Evolutionary conservation across 2,113 vertebrate genomes (phyloP), one percentile per base, ranked within the genome.

Genomic region (Ammodytes dubius): DNA sequence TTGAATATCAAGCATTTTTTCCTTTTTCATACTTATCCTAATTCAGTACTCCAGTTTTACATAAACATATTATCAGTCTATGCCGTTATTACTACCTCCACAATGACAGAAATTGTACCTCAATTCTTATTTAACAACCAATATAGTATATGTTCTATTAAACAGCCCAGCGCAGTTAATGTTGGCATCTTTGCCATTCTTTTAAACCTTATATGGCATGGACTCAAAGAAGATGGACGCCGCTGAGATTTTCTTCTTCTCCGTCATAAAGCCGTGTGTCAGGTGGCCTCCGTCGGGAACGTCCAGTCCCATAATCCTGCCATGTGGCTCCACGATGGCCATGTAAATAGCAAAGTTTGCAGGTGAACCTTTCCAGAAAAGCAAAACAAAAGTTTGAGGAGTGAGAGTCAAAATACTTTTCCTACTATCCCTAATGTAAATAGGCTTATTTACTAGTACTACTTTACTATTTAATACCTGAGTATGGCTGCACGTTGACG

Each of bases 141-240:
- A 27, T 27, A 27, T 56, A 27, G 54, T 56, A 4, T 27, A 56
- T 27, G 10, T 19, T 35, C 8, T 56, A 56, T 27, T 12, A 27
- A 7, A 56, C n/a, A n/a, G 17, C 7, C 27, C 27, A 27, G n/a
- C 27, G 7, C 43, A n/a, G 42, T 45, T 27, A 40, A 2, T 40
- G 6, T 43, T 43, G 8, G 43, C 50, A 14, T 17, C 14, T 35
- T n/a, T n/a, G 9, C 7, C 9, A 27, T 1, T n/a, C n/a, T 77
- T 45, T 9, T 11, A 3, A 83, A 99, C 98, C 97, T 99, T 99
- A 82, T 99, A 99, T 0, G 98, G 97, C 98, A 99, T 98, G 15
- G 98, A 99, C 81, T 99, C 98, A 0, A 99, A 99, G 88, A 99
- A 99, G 82, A 99, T 96, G 13, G 98, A 99, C 0, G 97, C 98